Base-by-base conservation (phyloP, 2,113 vertebrate species). In the Origma solitaria region DNA sequence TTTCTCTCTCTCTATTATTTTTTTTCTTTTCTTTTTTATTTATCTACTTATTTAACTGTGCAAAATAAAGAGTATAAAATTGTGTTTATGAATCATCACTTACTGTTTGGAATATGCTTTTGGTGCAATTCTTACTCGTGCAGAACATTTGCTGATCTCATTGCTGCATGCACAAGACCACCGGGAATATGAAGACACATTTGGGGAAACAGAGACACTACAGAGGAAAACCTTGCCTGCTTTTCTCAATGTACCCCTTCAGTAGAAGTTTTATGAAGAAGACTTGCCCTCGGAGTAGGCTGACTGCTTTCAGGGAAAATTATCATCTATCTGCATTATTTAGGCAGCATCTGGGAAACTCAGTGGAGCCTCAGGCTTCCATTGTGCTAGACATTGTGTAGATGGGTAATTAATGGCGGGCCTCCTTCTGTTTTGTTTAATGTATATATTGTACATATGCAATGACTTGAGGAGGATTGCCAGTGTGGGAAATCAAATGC, bases 241-340 rank as follows among this genome's bases (percentile, higher is more conserved):
- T 88, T 80, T 89, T 80, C 70, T 50, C 50, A 13, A 0, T 57
- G 58, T 62, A 50, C 14, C 23, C 18, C 54, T 86, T 77, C 68
- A 72, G 56, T 58, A 23, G n/a, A 77, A 90, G 47, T 77, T 93
- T 77, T 94, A 44, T 62, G 60, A 81, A 68, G 58, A 92, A 86
- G 69, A 64, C 24, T 88, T 92, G 47, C 60, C 54, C 64, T 88
- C 4, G 0, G 42, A 61, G 38, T 7, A 30, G 62, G 37, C 54
- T 66, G 60, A 12, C 54, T 96, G 86, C 76, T 86, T 93, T 90
- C 68, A 77, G 58, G 80, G 88, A 90, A 85, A 86, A 83, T 92
- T 88, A 83, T 58, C 66, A 88, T 95, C 90, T 88, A 54, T 96
- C 88, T 92, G 88, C 82, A 70, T 92, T 96, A 83, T 83, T 93